Evolutionary conservation across 2,797 vertebrate genomes (phyloP).

Genomic region (Glossophaga mutica): DNA sequence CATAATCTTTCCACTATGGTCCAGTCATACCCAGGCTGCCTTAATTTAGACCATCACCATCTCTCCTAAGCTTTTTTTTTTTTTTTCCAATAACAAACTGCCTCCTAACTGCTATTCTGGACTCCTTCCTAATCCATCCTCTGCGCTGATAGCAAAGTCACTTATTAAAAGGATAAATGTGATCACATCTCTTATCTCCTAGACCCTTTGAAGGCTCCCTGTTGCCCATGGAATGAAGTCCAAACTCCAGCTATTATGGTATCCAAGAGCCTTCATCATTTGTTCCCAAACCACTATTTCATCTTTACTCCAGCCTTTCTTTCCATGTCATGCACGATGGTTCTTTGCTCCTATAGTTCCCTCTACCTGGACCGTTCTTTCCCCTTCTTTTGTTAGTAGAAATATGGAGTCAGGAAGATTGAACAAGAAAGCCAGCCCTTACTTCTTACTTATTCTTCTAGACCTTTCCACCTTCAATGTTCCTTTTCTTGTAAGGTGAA

Average conservation of each 20-base stretch:
- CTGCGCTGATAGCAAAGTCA: not conserved
- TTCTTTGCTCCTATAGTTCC: not conserved
- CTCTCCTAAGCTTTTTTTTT: not conserved
- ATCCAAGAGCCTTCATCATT: not conserved
- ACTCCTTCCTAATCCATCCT: not conserved
- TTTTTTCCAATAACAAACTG: not conserved
- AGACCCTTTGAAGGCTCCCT: not conserved
- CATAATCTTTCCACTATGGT: not conserved
- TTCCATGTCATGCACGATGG: not conserved
- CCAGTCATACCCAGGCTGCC: not conserved
- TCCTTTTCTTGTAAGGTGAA: conserved; percentile 28
- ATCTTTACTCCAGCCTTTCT: not conserved
- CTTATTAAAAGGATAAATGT: not conserved
- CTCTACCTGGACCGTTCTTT: not conserved
- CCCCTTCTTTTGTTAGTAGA: not conserved
- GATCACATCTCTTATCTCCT: not conserved
- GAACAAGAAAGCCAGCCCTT: not conserved
- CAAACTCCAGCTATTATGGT: not conserved
- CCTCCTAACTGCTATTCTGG: not conserved
- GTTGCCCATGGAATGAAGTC: not conserved
- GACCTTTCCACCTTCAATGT: not conserved
- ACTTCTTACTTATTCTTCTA: not conserved
- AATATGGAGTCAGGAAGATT: not conserved
- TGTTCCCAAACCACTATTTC: not conserved
- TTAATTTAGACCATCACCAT: not conserved